Percentiles rank a stretch among this genome's conserved stretches.
phyloP scores from a whole-genome alignment of 2,888 invertebrate species.

The Eupithecia subumbrata region DNA sequence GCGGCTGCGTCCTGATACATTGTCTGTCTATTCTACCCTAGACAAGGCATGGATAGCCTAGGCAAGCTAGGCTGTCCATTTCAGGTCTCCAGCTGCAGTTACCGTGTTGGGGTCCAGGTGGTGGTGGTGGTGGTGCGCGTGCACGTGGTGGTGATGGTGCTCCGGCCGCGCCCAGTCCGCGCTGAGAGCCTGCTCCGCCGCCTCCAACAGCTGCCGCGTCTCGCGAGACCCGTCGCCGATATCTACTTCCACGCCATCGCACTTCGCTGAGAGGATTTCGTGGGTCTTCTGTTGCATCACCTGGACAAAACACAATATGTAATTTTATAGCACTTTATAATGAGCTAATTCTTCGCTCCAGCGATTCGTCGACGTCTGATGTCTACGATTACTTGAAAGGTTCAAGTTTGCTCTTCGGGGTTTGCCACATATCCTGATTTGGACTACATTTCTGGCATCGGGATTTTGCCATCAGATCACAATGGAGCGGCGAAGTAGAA shows the following conservation, averaged over 20 bases:
- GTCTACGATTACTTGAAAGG: background rate
- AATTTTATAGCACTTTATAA: background rate
- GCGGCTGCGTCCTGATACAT: no score
- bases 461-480: no score
- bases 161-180: conserved; percentile 67
- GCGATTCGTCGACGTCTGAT: background rate
- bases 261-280: conserved; percentile 76
- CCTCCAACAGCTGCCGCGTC: conserved; percentile 73
- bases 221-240: conserved; percentile 59
- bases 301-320: conserved; percentile 48
- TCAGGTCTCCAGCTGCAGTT: background rate
- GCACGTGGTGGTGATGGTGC: conserved; percentile 49
- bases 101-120: conserved; percentile 50
- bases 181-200: conserved; percentile 73
- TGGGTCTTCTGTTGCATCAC: conserved; percentile 83
- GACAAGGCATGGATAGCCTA: no score
- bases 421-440: background rate
- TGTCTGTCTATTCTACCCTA: no score
- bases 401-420: background rate
- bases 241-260: conserved; percentile 50
- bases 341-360: background rate
- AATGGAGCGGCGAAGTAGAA: background rate
- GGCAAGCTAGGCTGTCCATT: no score
- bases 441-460: no score
- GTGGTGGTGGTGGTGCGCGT: conserved; percentile 8